phyloP scores from a whole-genome alignment of 2,888 invertebrate species.

The Cephus spinipes region DNA sequence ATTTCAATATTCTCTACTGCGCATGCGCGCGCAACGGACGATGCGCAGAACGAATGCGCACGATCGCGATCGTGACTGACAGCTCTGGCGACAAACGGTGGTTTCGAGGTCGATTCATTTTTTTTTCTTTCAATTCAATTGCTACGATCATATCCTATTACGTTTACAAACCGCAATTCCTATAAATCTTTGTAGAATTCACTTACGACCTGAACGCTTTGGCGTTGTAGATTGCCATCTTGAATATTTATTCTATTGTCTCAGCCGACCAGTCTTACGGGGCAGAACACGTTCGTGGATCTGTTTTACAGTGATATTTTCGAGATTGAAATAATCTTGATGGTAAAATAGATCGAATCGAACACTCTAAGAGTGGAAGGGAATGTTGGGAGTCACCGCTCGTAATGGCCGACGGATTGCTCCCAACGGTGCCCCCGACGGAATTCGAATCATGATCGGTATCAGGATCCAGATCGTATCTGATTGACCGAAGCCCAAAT shows the following conservation, averaged over 20 bases:
- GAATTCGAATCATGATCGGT: background rate
- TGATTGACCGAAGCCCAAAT: constrained; percentile 19
- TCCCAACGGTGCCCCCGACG: background rate
- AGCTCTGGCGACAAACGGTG: background rate
- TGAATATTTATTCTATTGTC: background rate
- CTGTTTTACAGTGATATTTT: background rate
- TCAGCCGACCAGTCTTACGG: background rate
- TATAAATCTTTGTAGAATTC: background rate
- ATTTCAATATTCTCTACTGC: no score
- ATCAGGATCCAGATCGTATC: constrained; percentile 18
- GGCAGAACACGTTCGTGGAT: background rate
- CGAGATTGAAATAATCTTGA: background rate
- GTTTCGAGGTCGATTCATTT: background rate
- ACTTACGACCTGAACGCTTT: background rate
- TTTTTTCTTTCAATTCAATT: background rate
- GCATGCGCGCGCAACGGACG: no score
- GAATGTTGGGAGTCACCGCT: constrained; percentile 24
- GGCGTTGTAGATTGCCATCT: background rate
- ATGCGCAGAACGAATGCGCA: background rate
- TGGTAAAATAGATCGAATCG: background rate
- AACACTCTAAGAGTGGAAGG: constrained; percentile 4
- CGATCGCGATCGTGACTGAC: background rate
- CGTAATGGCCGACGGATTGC: constrained; percentile 20
- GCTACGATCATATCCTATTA: background rate
- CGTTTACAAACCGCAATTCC: background rate